A percentile compares a stretch with the other conserved stretches of the same genome.
Conservation (phyloP, 2,113 vertebrate species). For the Melierax canorus region DNA sequence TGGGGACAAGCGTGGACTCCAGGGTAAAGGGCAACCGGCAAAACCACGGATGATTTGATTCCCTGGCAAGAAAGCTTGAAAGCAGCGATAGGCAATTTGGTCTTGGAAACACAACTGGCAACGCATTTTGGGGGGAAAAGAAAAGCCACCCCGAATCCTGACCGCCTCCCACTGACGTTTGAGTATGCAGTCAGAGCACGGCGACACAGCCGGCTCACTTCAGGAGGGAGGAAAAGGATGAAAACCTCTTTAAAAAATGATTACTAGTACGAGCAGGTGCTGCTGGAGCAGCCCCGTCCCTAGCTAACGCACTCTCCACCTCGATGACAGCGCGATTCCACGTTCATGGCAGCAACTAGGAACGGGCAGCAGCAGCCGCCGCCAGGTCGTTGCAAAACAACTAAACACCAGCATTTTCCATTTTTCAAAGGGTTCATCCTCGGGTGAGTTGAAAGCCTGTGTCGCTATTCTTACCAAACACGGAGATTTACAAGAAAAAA, state of each 20-base stretch:
- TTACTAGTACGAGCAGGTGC: neutral
- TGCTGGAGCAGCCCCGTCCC: neutral
- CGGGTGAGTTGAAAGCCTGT: neutral
- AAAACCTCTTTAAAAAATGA: neutral
- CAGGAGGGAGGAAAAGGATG: neutral
- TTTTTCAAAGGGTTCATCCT: neutral
- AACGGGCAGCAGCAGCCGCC: neutral
- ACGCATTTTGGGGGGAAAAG: fast-evolving
- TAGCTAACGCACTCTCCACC: neutral
- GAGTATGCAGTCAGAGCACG: neutral
- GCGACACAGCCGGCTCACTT: neutral
- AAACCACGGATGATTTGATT: neutral
- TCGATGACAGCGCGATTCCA: fast-evolving
- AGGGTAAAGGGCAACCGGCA: neutral
- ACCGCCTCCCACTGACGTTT: fast-evolving
- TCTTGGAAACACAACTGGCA: neutral
- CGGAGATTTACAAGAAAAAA: neutral
- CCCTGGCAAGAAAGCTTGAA: neutral
- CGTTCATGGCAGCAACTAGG: neutral
- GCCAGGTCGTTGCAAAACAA: neutral
- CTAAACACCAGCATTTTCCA: neutral
- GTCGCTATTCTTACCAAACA: neutral
- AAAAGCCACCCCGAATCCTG: neutral
- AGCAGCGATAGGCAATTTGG: neutral
- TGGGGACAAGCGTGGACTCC: neutral